These are phyloP conservation scores for Muscicapa adusta DNA, from an alignment of 2,113 vertebrate species.

Conservation along the genomic window DNA sequence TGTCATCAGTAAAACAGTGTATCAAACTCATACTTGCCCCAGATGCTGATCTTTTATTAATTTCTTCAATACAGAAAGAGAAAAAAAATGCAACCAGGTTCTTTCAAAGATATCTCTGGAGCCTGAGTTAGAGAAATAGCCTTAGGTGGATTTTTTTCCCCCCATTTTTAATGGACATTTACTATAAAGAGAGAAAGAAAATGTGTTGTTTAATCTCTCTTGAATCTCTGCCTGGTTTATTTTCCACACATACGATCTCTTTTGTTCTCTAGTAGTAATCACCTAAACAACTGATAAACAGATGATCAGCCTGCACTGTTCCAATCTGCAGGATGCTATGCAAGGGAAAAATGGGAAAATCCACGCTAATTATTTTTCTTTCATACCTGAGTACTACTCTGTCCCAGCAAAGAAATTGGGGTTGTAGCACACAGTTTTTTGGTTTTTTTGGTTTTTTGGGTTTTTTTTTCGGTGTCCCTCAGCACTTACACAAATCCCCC, in stretches of 20 bases:
- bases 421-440: background rate
- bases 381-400: background rate
- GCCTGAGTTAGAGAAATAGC: background rate
- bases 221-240: background rate
- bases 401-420: background rate
- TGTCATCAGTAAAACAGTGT: background rate
- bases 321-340: background rate
- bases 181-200: constrained; percentile 6
- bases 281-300: background rate
- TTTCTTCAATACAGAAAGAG: constrained; percentile 8
- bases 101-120: constrained; percentile 22
- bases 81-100: background rate
- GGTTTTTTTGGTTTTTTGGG: background rate
- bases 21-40: background rate
- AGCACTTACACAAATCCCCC: background rate
- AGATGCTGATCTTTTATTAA: constrained; percentile 45
- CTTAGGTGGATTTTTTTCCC: background rate
- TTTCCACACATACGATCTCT: background rate
- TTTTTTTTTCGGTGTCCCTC: background rate
- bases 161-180: constrained; percentile 2
- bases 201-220: background rate
- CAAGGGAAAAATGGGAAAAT: background rate
- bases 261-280: background rate
- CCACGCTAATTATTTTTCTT: background rate
- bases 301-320: background rate